These are phyloP conservation scores for Sterrhoptilus dennistouni DNA, from an alignment of 2,113 vertebrate genomes.

Conservation along the genomic window DNA sequence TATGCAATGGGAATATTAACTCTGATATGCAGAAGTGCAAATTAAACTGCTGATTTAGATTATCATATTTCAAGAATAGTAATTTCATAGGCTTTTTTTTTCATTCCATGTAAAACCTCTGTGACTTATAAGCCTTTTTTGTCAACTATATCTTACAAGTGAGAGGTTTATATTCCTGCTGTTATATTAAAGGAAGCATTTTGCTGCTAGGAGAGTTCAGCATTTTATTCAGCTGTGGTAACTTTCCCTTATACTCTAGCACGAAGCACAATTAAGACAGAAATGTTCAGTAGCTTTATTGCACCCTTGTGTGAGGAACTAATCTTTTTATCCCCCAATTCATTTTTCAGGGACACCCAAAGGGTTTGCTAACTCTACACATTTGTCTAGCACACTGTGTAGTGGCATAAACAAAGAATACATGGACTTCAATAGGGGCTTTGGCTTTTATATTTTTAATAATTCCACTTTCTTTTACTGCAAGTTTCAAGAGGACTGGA, in stretches of 20 bases:
- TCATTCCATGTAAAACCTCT: background rate
- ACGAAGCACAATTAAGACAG: background rate
- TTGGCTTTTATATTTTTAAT: background rate
- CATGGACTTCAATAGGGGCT: background rate
- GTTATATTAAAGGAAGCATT: background rate
- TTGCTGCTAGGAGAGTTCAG: background rate
- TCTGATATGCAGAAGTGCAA: background rate
- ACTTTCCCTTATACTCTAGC: background rate
- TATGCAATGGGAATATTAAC: background rate
- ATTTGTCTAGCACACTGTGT: background rate
- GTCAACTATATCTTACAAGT: background rate
- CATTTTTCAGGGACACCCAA: background rate
- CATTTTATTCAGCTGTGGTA: conserved; percentile 14
- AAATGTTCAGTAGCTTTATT: conserved; percentile 17
- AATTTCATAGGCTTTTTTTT: background rate
- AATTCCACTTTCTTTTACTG: background rate
- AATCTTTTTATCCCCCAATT: background rate
- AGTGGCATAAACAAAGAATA: background rate
- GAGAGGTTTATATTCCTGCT: conserved; percentile 26
- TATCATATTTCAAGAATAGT: background rate
- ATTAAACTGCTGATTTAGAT: conserved; percentile 23
- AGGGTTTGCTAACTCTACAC: background rate
- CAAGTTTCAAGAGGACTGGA: background rate
- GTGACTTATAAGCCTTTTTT: background rate
- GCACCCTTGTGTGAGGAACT: background rate